A percentile compares a stretch with the other conserved stretches of the same genome.
Conservation (phyloP, 2,113 vertebrate genomes). For the Stictonetta naevosa region DNA sequence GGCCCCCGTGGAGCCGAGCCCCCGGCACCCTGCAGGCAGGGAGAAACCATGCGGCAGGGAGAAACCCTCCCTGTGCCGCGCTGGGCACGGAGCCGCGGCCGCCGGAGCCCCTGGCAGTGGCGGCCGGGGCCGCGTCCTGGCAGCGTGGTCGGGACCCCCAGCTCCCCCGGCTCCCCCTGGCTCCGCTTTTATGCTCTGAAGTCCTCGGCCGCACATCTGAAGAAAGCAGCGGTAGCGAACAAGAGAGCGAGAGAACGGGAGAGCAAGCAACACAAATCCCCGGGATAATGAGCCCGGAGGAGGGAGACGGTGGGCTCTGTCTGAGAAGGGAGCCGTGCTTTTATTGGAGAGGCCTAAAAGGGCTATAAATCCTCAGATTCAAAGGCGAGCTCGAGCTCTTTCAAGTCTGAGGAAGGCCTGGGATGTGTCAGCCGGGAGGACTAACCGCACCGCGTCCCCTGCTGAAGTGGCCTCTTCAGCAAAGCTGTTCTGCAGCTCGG, state of each 20-base stretch:
- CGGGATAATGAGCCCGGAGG: constrained; percentile 47
- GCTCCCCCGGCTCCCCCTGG: neutral
- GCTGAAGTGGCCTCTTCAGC: constrained; percentile 71
- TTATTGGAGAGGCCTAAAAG: constrained; percentile 71
- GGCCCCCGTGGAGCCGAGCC: neutral
- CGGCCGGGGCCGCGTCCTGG: neutral
- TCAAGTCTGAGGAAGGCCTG: constrained; percentile 68
- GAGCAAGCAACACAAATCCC: constrained; percentile 56
- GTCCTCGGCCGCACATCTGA: constrained; percentile 35
- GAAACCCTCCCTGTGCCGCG: neutral
- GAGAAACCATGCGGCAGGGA: neutral
- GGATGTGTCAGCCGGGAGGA: constrained; percentile 70
- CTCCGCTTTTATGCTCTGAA: neutral
- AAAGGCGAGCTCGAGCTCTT: constrained; percentile 64
- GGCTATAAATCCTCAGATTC: constrained; percentile 69
- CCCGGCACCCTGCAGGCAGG: neutral
- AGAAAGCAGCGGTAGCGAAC: neutral
- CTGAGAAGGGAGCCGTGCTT: constrained; percentile 61
- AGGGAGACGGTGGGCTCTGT: constrained; percentile 65
- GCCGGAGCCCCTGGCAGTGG: neutral
- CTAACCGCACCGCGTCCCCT: constrained; percentile 57
- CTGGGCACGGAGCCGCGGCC: neutral
- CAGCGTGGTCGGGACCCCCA: rapidly evolving
- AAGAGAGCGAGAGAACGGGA: neutral
- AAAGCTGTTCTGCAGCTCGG: constrained; percentile 54